Base-by-base conservation (phyloP, 1,140 invertebrate genomes). In the Rhagoletis zephyria region DNA sequence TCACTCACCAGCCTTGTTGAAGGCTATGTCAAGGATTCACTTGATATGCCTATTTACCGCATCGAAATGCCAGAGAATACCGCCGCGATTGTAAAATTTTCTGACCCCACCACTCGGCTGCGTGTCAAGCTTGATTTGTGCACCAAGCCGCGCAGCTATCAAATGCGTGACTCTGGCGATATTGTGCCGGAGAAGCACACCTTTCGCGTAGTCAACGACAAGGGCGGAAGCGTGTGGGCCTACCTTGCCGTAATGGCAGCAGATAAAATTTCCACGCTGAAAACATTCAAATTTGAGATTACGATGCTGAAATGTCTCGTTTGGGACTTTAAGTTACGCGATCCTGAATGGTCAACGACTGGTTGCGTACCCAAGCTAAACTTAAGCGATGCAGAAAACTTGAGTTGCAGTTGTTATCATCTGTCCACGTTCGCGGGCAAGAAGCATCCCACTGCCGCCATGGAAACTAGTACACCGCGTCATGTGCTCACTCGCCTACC, bases 341-440 rank as follows among this genome's bases (percentile, higher is more conserved):
- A 88, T 64, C 88, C 88, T 4, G 45, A 59, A 42, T 88, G 88
- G 88, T 56, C 86, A 0, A 61, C 77, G 0, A 7, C 30, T 30
- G 87, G 88, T 4, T 88, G 88, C 40, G 45, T 61, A 19, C 88
- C 88, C 12, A 85, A 85, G 45, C 4, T 85, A 7, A 19, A 77
- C 14, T 60, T 63, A 51, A 9, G 40, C 45, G 16, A 42, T 10
- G 42, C 19, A 12, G 16, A 61, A 1, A 19, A 30, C 6, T 4
- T 88, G 16, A 19, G 2, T 40, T 88, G 88, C 59, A 40, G 14
- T 40, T 88, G 88, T 30, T 64, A 88, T 6, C 88, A 88, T 51
- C 74, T 88, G n/a, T 88, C 88, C 30, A 61, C 65, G n/a, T 88
- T 85, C 56, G 88, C 86, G 2, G 77, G 70, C 10, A 81, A 48